These are phyloP conservation scores for Rhinolophus sinicus DNA, from an alignment of 2,113 vertebrate species.

Conservation along the genomic window DNA sequence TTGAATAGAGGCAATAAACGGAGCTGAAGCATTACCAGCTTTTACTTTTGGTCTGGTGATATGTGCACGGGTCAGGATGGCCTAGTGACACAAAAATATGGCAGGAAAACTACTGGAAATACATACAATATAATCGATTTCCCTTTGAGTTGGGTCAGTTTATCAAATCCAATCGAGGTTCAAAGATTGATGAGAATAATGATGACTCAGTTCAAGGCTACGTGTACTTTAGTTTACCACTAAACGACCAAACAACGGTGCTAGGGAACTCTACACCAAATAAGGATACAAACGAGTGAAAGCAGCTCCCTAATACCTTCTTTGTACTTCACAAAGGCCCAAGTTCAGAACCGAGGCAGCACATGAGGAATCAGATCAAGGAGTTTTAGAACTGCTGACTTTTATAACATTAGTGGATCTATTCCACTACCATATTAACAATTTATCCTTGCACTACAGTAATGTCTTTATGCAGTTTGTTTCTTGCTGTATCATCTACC, in stretches of 20 bases:
- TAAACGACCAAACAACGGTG: background rate
- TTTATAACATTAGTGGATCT: background rate
- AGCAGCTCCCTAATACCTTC: background rate
- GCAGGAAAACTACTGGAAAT: background rate
- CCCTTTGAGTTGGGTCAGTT: background rate
- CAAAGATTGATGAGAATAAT: background rate
- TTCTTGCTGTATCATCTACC: background rate
- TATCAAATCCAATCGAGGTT: background rate
- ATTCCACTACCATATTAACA: background rate
- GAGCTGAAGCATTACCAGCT: background rate
- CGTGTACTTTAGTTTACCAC: constrained; percentile 1
- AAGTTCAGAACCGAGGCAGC: background rate
- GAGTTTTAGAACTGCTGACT: background rate
- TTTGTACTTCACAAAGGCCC: background rate
- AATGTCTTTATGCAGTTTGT: background rate
- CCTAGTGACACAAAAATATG: background rate
- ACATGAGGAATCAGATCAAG: background rate
- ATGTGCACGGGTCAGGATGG: background rate
- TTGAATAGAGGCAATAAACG: background rate
- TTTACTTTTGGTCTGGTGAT: background rate
- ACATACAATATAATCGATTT: background rate
- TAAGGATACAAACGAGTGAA: background rate
- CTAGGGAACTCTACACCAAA: background rate
- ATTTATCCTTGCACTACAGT: background rate
- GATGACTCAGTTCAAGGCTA: background rate